phyloP scores from a whole-genome alignment of 2,888 invertebrate genomes.

The Macrophya alboannulata region DNA sequence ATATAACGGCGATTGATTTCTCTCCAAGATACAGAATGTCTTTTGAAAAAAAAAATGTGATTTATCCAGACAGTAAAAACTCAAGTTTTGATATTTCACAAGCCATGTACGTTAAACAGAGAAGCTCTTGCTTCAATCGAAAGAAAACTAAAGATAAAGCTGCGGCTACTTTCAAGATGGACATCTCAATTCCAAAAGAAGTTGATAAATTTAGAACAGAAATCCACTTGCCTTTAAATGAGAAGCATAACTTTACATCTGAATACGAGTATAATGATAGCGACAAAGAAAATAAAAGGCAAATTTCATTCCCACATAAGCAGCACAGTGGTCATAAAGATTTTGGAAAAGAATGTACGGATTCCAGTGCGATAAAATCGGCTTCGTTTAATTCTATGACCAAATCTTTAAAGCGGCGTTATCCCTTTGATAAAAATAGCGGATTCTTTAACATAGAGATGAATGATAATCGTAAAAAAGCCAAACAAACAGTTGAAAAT shows the following conservation, averaged over 20 bases:
- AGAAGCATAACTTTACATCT: background rate
- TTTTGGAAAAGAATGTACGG: background rate
- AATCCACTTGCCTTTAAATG: background rate
- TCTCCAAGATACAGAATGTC: background rate
- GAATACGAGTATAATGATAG: background rate
- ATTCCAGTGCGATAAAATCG: background rate
- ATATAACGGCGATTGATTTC: background rate
- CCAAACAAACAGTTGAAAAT: background rate
- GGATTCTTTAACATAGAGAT: background rate
- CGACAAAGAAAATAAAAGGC: background rate
- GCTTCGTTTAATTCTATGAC: background rate
- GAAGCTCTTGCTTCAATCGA: background rate
- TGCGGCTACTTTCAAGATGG: too few species aligned
- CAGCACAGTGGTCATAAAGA: background rate
- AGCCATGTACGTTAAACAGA: background rate
- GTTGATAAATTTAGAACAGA: background rate
- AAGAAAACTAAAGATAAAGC: background rate
- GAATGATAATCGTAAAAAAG: background rate
- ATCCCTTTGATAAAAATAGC: conserved; percentile 1
- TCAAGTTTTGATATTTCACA: conserved; percentile 18
- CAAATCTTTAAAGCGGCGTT: background rate
- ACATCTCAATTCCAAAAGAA: background rate
- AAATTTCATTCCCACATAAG: background rate
- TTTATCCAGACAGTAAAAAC: background rate
- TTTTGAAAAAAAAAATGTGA: background rate